Percentiles rank a stretch among this genome's conserved stretches.
These are phyloP conservation scores for Saccostrea glomerata DNA, from an alignment of 1,140 invertebrate species.

Conservation along the genomic window DNA sequence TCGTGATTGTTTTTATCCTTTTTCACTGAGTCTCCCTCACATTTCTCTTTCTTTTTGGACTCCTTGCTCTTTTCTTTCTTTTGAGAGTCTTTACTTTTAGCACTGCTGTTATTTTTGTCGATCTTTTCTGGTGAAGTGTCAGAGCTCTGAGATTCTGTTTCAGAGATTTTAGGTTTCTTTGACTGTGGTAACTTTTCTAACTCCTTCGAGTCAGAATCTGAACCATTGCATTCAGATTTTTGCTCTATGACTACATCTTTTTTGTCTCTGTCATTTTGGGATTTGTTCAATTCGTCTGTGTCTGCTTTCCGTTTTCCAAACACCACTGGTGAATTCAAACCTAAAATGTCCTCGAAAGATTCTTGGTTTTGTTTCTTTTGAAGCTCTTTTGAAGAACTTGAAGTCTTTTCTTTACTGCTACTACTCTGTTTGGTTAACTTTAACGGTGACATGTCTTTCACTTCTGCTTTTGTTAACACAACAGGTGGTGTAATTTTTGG, in stretches of 20 bases:
- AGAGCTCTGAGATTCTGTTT: slow-evolving; percentile 40
- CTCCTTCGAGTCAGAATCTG: slow-evolving; percentile 37
- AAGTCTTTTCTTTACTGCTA: not conserved
- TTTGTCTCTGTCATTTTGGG: slow-evolving; percentile 49
- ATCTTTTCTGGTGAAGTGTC: slow-evolving; percentile 50
- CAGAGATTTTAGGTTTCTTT: slow-evolving; percentile 47
- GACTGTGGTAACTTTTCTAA: slow-evolving; percentile 49
- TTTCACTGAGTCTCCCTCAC: slow-evolving; percentile 50
- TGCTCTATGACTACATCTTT: slow-evolving; percentile 50
- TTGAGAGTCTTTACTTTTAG: slow-evolving; percentile 60
- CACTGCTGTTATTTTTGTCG: slow-evolving; percentile 50
- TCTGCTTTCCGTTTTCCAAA: slow-evolving; percentile 56
- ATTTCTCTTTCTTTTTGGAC: slow-evolving; percentile 64
- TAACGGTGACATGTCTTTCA: slow-evolving; percentile 15
- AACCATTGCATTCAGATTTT: slow-evolving; percentile 18
- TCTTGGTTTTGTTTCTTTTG: slow-evolving; percentile 14
- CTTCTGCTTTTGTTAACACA: slow-evolving; percentile 28
- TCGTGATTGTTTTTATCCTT: slow-evolving; percentile 61
- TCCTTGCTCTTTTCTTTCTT: slow-evolving; percentile 54
- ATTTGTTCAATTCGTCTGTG: slow-evolving; percentile 44
- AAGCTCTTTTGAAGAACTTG: not conserved
- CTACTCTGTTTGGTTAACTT: not conserved
- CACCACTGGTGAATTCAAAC: slow-evolving; percentile 37
- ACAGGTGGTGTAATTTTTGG: not conserved
- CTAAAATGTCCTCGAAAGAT: slow-evolving; percentile 42